Percentiles rank a stretch among this genome's conserved stretches.
phyloP scores from a whole-genome alignment of 2,113 vertebrate species.

The Odobenus rosmarus region DNA sequence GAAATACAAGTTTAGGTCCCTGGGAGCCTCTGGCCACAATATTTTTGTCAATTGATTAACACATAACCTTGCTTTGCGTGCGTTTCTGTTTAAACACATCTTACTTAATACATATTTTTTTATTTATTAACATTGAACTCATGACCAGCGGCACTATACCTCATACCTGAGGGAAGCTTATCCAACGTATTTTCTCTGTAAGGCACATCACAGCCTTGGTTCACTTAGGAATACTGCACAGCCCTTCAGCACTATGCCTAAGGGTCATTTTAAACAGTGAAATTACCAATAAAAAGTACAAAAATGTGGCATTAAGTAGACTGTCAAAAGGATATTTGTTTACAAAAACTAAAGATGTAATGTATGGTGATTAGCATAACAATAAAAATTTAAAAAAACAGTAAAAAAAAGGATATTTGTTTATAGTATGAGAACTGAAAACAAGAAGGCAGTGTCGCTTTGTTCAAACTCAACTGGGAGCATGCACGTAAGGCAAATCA shows the following conservation, averaged over 20 bases:
- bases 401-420: neutral
- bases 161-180: neutral
- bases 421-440: neutral
- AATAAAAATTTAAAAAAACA: no score
- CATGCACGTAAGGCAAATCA: neutral
- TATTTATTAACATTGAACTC: neutral
- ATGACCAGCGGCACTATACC: neutral
- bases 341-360: neutral
- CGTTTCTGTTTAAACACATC: slow-evolving; percentile 6
- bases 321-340: neutral
- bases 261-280: neutral
- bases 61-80: neutral
- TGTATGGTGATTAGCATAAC: no score
- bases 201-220: neutral
- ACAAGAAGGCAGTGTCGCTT: neutral
- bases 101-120: neutral
- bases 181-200: neutral
- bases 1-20: neutral
- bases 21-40: neutral
- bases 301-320: neutral
- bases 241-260: neutral
- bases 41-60: neutral
- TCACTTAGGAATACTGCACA: neutral
- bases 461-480: neutral
- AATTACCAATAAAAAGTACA: neutral